Evolutionary conservation across 1,140 invertebrate genomes (phyloP).

Genomic region (Yoshiicerus persimilis): DNA sequence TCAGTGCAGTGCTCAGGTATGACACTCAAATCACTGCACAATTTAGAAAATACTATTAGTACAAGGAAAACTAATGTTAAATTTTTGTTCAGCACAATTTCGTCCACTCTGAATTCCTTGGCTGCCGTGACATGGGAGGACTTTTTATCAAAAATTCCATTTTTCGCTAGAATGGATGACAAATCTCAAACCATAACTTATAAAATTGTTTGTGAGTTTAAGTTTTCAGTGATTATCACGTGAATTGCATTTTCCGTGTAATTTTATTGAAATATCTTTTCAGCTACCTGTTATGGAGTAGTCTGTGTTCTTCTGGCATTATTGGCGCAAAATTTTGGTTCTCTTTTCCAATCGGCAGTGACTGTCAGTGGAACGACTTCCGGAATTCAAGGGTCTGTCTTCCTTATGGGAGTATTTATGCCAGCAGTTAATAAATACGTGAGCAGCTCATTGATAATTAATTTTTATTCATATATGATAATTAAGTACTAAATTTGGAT

Average conservation of each 20-base stretch:
- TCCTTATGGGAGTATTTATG: conserved; percentile 38
- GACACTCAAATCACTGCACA: neutral
- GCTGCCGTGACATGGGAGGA: conserved; percentile 58
- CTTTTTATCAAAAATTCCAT: conserved; percentile 51
- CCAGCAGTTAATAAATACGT: conserved; percentile 35
- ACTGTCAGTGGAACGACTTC: conserved; percentile 33
- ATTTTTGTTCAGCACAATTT: conserved; percentile 53
- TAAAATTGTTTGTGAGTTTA: neutral
- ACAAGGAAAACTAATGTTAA: neutral
- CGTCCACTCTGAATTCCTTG: conserved; percentile 57
- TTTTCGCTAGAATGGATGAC: conserved; percentile 50
- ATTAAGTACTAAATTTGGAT: neutral
- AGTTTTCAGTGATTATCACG: neutral
- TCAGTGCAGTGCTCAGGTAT: conserved; percentile 46
- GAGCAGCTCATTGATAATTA: neutral
- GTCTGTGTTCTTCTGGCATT: conserved; percentile 46
- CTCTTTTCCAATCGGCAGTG: conserved; percentile 38
- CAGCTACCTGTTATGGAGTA: conserved; percentile 37
- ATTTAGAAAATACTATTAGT: neutral
- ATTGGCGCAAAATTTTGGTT: conserved; percentile 30
- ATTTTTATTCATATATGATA: neutral
- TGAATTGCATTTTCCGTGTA: conserved; percentile 5
- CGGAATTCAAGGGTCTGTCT: conserved; percentile 39
- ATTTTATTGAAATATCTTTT: conserved; percentile 27
- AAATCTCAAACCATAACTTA: conserved; percentile 40